Evolutionary conservation across 2,797 vertebrate genomes (phyloP), one percentile per base, ranked within the genome.

Genomic region (Onychomys torridus): DNA sequence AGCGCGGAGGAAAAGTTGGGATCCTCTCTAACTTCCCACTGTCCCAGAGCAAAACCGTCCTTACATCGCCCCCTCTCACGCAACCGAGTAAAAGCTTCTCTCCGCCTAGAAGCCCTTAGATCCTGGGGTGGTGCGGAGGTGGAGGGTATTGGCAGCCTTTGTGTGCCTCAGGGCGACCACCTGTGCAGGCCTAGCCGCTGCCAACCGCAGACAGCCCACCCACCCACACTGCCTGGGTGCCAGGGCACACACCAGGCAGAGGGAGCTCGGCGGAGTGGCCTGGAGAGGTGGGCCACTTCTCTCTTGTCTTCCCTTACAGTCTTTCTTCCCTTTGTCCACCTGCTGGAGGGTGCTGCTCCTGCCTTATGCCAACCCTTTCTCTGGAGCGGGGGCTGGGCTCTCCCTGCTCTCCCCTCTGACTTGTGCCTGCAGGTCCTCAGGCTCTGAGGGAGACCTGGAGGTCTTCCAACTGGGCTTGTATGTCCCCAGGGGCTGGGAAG

Each of bases 151-250:
- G 96, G 96, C 96, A 93, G 83, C 37, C 59, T 93, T 29, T 23
- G 75, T 61, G 27, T 92, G 97, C 97, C 96, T 96, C 37, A 82
- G 96, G 96, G 97, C 1, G 87, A 94, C 97, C 98, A 98, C 97
- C 97, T 97, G 97, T 96, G 90, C 94, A 94, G 96, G 91, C 29
- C 25, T 88, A 88, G 10, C n/a, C 0, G 9, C 81, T 95, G 90
- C 90, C 94, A 90, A 84, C 46, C 37, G 0, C 2, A 37, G n/a
- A 93, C 92, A 71, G 82, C 88, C 93, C 87, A 94, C 96, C 93
- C 96, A 86, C 96, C 81, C 93, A 69, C 46, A 12, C 88, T 7
- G 14, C 55, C 73, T 43, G 19, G n/a, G 81, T 63, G 95, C 96
- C 85, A 76, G 69, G 71, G 67, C 29, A 12, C n/a, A 52, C 17